Conservation (phyloP, 2,888 invertebrate species). For the Hemithea aestivaria region DNA sequence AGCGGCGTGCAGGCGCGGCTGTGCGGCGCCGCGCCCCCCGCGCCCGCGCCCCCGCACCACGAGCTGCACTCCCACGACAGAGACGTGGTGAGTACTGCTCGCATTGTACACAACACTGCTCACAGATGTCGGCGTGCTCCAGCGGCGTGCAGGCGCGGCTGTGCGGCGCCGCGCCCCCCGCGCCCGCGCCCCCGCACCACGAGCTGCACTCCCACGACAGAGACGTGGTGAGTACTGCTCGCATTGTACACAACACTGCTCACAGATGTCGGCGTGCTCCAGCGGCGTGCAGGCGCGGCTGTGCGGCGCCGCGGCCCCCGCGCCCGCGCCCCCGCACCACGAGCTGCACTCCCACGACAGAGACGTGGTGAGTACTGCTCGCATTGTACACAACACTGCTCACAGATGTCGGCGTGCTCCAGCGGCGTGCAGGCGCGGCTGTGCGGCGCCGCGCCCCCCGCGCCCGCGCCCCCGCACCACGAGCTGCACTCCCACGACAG, state of each 20-base stretch:
- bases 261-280: conserved; percentile 79
- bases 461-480: conserved; percentile 27
- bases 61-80: conserved; percentile 51
- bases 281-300: conserved; percentile 56
- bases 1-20: conserved; percentile 56
- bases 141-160: conserved; percentile 56
- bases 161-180: conserved; percentile 38
- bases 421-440: conserved; percentile 56
- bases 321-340: conserved; percentile 27
- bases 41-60: conserved; percentile 24
- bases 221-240: conserved; percentile 27
- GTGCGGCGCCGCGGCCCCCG: conserved; percentile 38
- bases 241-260: neutral
- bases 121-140: conserved; percentile 79
- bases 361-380: conserved; percentile 27
- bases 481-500: conserved; percentile 52
- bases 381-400: neutral
- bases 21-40: conserved; percentile 37
- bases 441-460: conserved; percentile 38
- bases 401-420: conserved; percentile 79
- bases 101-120: neutral
- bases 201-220: conserved; percentile 52
- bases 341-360: conserved; percentile 52
- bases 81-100: conserved; percentile 27
- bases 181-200: conserved; percentile 27